Evolutionary conservation across 2,797 vertebrate genomes (phyloP).

Genomic region (Sebastes itinus): DNA sequence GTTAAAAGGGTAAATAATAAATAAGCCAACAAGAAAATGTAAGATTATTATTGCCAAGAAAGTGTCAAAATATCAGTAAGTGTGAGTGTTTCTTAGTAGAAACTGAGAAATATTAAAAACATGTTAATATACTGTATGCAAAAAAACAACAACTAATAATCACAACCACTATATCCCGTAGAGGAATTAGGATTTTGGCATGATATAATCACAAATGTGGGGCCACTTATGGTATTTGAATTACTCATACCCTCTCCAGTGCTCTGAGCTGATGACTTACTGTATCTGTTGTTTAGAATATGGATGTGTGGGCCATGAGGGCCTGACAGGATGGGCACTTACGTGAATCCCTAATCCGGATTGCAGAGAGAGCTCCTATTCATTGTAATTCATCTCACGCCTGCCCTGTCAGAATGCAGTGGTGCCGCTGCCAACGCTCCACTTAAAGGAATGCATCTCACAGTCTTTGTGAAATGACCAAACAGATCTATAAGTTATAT

Average conservation of each 20-base stretch:
- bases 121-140: too few species aligned
- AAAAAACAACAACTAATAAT: not conserved
- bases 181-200: not conserved
- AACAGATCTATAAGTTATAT: constrained; percentile 34
- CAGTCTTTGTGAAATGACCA: constrained; percentile 26
- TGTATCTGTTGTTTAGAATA: constrained; percentile 16
- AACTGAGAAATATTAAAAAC: not conserved
- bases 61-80: not conserved
- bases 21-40: not conserved
- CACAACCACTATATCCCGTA: not conserved
- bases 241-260: not conserved
- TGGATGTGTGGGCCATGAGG: constrained; percentile 30
- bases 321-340: constrained; percentile 42
- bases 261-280: constrained; percentile 8
- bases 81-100: not conserved
- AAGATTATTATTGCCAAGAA: not conserved
- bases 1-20: not conserved
- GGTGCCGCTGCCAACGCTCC: constrained; percentile 52
- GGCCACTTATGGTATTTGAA: not conserved
- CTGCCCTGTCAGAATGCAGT: constrained; percentile 60
- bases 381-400: constrained; percentile 71
- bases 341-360: constrained; percentile 65
- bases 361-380: constrained; percentile 48
- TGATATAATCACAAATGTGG: not conserved
- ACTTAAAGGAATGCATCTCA: constrained; percentile 60